Percentiles rank a stretch among this genome's conserved stretches.
phyloP scores from a whole-genome alignment of 2,888 invertebrate species.

The Pyrocoelia pectoralis region DNA sequence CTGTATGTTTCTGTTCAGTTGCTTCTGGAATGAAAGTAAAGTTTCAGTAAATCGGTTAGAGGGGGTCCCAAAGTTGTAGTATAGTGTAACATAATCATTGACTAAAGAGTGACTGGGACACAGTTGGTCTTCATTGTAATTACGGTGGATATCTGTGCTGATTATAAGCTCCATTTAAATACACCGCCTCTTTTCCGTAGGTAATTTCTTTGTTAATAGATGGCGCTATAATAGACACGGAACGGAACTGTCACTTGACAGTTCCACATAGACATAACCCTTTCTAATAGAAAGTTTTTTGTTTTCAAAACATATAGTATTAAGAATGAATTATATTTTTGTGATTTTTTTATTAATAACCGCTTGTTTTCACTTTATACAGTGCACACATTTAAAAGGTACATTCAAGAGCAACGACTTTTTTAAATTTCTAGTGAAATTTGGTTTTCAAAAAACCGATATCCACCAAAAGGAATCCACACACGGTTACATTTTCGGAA shows the following conservation, averaged over 20 bases:
- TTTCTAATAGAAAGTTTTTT: constrained; percentile 7
- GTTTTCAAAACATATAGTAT: constrained; percentile 22
- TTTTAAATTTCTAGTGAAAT: constrained; percentile 92
- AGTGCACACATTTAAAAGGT: constrained; percentile 68
- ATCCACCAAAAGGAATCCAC: constrained; percentile 84
- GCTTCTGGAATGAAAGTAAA: too few relatives aligned
- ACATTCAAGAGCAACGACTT: constrained; percentile 75
- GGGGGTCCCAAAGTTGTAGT: too few relatives aligned
- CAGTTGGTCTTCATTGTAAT: too few relatives aligned
- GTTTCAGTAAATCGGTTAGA: too few relatives aligned
- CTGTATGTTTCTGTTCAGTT: too few relatives aligned
- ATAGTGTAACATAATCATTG: too few relatives aligned
- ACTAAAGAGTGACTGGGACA: too few relatives aligned
- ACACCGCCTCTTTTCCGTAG: too few relatives aligned
- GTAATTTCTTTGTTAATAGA: too few relatives aligned
- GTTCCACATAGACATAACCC: constrained; percentile 18
- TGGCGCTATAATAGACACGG: not conserved
- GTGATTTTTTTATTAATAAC: constrained; percentile 41
- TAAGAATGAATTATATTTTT: constrained; percentile 37
- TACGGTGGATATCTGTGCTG: too few relatives aligned
- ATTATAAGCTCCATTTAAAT: too few relatives aligned
- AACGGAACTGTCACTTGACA: not conserved
- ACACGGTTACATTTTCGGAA: constrained; percentile 96
- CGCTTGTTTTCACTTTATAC: constrained; percentile 38
- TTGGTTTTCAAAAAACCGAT: constrained; percentile 96